Percentiles rank a stretch among this genome's conserved stretches.
Evolutionary conservation across 2,113 vertebrate genomes (phyloP).

Genomic region (Fukomys damarensis): DNA sequence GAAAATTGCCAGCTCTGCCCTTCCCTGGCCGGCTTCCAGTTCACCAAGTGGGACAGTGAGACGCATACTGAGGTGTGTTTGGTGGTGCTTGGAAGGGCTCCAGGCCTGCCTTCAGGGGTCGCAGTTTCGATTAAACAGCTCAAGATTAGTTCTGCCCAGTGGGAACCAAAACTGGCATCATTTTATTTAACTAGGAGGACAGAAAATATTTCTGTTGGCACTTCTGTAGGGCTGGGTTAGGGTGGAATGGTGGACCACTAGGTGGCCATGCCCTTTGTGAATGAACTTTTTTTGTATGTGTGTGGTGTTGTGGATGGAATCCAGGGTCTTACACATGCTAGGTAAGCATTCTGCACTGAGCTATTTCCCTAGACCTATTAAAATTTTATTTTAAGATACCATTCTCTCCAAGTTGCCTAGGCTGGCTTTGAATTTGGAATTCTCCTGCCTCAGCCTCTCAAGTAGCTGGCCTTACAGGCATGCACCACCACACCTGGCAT

Average conservation of each 20-base stretch:
- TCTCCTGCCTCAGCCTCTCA: not conserved
- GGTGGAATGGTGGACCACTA: not conserved
- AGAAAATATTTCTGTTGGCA: constrained; percentile 73
- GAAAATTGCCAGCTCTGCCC: constrained; percentile 92
- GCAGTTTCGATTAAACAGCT: constrained; percentile 9
- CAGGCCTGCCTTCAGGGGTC: not conserved
- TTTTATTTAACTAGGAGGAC: constrained; percentile 53
- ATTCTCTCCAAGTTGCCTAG: not conserved
- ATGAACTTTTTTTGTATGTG: not conserved
- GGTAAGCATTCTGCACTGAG: not conserved
- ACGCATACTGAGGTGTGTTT: constrained; percentile 89
- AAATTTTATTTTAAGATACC: not conserved
- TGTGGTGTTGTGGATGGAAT: not conserved
- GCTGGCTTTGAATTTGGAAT: not conserved
- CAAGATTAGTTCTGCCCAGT: constrained; percentile 52
- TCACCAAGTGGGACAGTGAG: constrained; percentile 90
- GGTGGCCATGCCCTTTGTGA: not conserved
- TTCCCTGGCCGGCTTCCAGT: constrained; percentile 93
- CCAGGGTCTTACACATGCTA: not conserved
- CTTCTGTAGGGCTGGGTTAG: not conserved
- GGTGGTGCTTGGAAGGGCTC: not conserved
- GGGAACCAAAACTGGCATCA: constrained; percentile 60
- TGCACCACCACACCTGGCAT: not conserved
- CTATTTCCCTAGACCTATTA: not conserved
- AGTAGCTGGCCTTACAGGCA: not conserved